Base-by-base conservation (phyloP, 2,113 vertebrate genomes). In the Pardalotus punctatus region DNA sequence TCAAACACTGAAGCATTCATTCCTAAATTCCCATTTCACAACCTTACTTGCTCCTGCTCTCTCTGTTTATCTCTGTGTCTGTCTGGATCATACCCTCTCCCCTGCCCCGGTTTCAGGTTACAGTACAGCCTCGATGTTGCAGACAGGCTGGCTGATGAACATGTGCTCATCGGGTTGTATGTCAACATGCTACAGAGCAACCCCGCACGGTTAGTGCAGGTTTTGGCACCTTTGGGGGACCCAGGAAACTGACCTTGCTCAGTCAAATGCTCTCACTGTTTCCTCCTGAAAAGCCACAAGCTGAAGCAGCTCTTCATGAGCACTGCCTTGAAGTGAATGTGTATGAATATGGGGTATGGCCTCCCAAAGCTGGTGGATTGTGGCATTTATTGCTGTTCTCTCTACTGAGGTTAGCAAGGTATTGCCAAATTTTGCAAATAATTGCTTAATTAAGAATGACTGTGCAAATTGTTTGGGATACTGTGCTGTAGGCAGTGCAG, bases 61-160 rank as follows among this genome's bases (percentile, higher is more conserved):
- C 92, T 97, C 84, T 96, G 85, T 96, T 83, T 93, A 57, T 90
- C 86, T 96, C 24, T 96, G 64, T 86, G 57, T 96, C 36, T 95
- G 85, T 96, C 93, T 20, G 96, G 94, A 94, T 86, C 14, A 25
- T 73, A 21, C 88, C 94, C 47, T 96, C 70, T 97, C 67, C 97
- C 97, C 96, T 47, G 80, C 50, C 98, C 95, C 97, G 58, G 57
- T 98, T 99, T 58, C 98, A 99, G 99, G 99, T 98, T 99, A 91
- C 99, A 99, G 97, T 99, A 99, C 98, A 99, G 98, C 98, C 98
- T 99, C 51, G 99, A 99, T 97, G 99, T 99, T 98, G 99, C 99
- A 93, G 98, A 99, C 98, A 99, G 99, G 98, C 98, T 99, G 96
- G 98, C 99, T 81, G 99, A 99, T 97, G 99, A 99, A 99, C 99